phyloP scores from a whole-genome alignment of 2,888 invertebrate genomes.

The Acrobasis suavella region DNA sequence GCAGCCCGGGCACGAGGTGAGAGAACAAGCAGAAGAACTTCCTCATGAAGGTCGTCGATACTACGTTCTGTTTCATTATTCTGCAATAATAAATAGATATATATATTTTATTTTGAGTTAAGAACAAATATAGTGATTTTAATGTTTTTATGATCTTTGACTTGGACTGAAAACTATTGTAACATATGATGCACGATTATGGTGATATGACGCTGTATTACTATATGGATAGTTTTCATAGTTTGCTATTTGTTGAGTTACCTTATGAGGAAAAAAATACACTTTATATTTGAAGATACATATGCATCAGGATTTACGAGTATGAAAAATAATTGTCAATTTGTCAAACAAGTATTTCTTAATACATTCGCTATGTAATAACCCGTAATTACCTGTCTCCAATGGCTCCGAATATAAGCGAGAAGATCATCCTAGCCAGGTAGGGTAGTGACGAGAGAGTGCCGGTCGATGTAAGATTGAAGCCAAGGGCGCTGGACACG shows the following conservation, averaged over 20 bases:
- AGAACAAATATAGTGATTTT: no score
- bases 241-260: no score
- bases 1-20: conserved; percentile 77
- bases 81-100: conserved; percentile 44
- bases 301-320: no score
- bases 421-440: conserved; percentile 86
- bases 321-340: no score
- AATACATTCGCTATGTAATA: neutral
- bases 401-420: conserved; percentile 86
- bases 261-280: no score
- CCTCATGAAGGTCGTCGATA: conserved; percentile 81
- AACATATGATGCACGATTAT: no score
- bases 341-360: no score
- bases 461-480: conserved; percentile 87
- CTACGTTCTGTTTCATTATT: conserved; percentile 74
- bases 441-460: conserved; percentile 87
- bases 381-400: conserved; percentile 79
- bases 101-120: neutral
- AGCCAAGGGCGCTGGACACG: conserved; percentile 87
- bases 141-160: no score
- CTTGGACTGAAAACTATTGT: no score
- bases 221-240: no score
- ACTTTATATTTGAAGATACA: no score
- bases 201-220: no score
- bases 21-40: conserved; percentile 86